Evolutionary conservation across 2,113 vertebrate species (phyloP).

Genomic region (Riparia riparia): DNA sequence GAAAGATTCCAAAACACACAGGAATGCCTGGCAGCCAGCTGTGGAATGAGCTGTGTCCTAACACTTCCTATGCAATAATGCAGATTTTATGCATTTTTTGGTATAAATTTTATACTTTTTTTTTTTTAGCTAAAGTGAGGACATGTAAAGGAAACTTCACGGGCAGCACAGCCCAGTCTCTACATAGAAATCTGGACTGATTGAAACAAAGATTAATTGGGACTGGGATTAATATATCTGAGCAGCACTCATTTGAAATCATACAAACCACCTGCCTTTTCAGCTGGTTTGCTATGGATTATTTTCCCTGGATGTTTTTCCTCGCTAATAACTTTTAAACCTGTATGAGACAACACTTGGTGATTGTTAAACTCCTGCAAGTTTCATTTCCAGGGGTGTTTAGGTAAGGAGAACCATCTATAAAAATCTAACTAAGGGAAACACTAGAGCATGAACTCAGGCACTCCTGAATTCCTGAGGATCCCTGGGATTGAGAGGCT

Average conservation of each 20-base stretch:
- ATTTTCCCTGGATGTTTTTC: background rate
- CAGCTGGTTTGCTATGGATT: background rate
- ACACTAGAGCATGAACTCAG: background rate
- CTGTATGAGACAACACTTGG: background rate
- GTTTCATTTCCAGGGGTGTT: background rate
- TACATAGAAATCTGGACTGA: background rate
- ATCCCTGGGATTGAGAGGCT: background rate
- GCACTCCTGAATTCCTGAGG: background rate
- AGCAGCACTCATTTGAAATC: background rate
- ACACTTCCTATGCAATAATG: background rate
- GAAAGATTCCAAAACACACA: background rate
- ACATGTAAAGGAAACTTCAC: background rate
- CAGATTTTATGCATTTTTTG: background rate
- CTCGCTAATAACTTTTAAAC: background rate
- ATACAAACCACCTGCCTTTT: background rate
- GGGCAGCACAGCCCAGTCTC: background rate
- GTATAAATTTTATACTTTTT: background rate
- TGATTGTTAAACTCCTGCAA: background rate
- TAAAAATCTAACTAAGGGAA: background rate
- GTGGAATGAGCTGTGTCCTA: accelerated
- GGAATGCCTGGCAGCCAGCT: background rate
- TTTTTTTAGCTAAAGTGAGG: background rate
- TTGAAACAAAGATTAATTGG: background rate
- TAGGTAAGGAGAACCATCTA: background rate
- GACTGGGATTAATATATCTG: background rate